These are phyloP conservation scores for Diachrysia chrysitis DNA, from an alignment of 2,888 invertebrate genomes.

Conservation along the genomic window DNA sequence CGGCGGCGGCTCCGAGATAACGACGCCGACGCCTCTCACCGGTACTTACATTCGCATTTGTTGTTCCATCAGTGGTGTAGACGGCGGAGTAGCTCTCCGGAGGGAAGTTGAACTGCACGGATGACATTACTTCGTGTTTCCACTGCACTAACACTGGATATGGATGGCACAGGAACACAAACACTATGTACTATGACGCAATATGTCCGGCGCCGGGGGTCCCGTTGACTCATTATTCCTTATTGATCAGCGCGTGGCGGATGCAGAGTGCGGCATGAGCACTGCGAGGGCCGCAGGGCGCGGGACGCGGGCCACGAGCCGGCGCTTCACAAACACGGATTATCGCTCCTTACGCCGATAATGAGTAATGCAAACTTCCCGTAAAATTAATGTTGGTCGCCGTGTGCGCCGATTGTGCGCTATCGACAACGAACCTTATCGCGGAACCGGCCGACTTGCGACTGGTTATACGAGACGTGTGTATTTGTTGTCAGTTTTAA, in stretches of 20 bases:
- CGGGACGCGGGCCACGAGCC: conserved; percentile 56
- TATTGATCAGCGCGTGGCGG: conserved; percentile 69
- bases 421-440: conserved; percentile 78
- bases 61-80: conserved; percentile 74
- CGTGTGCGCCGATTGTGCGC: conserved; percentile 68
- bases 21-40: conserved; percentile 70
- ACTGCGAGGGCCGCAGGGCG: conserved; percentile 47
- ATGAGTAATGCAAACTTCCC: conserved; percentile 82
- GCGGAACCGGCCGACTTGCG: conserved; percentile 72
- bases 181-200: conserved; percentile 62
- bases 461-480: conserved; percentile 71
- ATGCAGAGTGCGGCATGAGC: conserved; percentile 61
- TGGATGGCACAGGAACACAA: conserved; percentile 38
- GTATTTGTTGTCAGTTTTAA: conserved; percentile 67
- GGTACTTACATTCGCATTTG: conserved; percentile 81
- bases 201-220: conserved; percentile 62
- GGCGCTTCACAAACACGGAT: conserved; percentile 74
- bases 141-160: conserved; percentile 71
- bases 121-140: conserved; percentile 71
- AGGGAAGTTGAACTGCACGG: conserved; percentile 79
- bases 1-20: conserved; percentile 63
- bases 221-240: conserved; percentile 74
- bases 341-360: conserved; percentile 79
- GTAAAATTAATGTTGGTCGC: conserved; percentile 70
- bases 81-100: conserved; percentile 84